Evolutionary conservation across 2,888 invertebrate genomes (phyloP).

Genomic region (Lymantria monacha): DNA sequence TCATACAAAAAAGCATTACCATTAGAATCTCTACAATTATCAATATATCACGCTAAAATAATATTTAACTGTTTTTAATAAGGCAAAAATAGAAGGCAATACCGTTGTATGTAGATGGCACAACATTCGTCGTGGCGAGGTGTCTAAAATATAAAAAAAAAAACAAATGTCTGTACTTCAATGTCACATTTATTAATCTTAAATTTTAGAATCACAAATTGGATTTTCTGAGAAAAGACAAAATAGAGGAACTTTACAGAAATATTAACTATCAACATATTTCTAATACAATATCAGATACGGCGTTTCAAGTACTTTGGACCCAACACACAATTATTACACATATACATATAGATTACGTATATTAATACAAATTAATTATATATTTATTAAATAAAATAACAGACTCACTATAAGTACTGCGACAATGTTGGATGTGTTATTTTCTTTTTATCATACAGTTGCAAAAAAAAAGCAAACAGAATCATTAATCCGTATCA

Average conservation of each 20-base stretch:
- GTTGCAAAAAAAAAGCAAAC: too few species aligned
- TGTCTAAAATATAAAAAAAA: background rate
- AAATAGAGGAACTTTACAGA: slow-evolving; percentile 58
- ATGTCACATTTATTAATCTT: slow-evolving; percentile 46
- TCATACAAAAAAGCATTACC: too few species aligned
- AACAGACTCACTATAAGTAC: too few species aligned
- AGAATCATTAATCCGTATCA: too few species aligned
- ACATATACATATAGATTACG: background rate
- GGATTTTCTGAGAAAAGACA: slow-evolving; percentile 49
- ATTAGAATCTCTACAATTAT: too few species aligned
- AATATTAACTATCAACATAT: slow-evolving; percentile 25
- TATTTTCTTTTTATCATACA: too few species aligned
- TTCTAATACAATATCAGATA: slow-evolving; percentile 16
- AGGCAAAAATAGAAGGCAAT: too few species aligned
- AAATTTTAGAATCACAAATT: slow-evolving; percentile 58
- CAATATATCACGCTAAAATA: too few species aligned
- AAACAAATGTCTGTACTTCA: slow-evolving; percentile 50
- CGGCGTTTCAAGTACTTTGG: slow-evolving; percentile 2
- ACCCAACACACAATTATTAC: background rate
- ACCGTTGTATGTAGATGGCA: too few species aligned
- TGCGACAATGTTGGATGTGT: too few species aligned
- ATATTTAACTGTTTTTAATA: too few species aligned
- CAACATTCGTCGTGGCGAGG: background rate
- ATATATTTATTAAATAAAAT: background rate
- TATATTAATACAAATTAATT: background rate